These are phyloP conservation scores for Cromileptes altivelis DNA, from an alignment of 2,113 vertebrate genomes.

Conservation along the genomic window DNA sequence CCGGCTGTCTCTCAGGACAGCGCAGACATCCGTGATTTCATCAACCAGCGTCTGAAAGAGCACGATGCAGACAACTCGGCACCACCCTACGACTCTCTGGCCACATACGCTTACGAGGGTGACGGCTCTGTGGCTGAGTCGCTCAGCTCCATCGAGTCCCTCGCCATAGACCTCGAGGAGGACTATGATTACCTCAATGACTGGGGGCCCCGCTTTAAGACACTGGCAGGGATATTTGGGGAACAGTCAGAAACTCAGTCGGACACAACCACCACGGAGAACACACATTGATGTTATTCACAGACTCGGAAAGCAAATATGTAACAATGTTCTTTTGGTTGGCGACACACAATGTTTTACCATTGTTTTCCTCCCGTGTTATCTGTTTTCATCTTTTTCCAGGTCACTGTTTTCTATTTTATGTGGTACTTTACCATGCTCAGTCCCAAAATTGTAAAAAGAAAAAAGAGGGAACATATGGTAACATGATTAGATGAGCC, in stretches of 20 bases:
- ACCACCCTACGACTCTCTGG: slow-evolving; percentile 96
- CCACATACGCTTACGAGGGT: slow-evolving; percentile 97
- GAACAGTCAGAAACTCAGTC: slow-evolving; percentile 87
- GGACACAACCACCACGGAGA: slow-evolving; percentile 76
- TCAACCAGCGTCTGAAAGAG: slow-evolving; percentile 91
- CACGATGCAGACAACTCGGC: slow-evolving; percentile 91
- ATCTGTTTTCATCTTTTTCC: slow-evolving; percentile 43
- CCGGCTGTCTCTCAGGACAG: slow-evolving; percentile 86
- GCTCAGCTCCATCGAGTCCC: slow-evolving; percentile 95
- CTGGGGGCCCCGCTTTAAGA: slow-evolving; percentile 97
- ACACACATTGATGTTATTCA: slow-evolving; percentile 80
- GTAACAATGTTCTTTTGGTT: slow-evolving; percentile 53
- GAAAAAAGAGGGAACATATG: slow-evolving; percentile 28
- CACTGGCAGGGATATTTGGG: slow-evolving; percentile 95
- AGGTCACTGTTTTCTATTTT: slow-evolving; percentile 53
- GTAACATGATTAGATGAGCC: slow-evolving; percentile 49
- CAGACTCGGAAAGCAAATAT: slow-evolving; percentile 55
- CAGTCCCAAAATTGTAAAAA: slow-evolving; percentile 72
- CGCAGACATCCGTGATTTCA: slow-evolving; percentile 94
- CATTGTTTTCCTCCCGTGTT: slow-evolving; percentile 22
- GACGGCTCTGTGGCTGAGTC: slow-evolving; percentile 94
- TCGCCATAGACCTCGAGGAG: slow-evolving; percentile 88
- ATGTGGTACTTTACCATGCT: slow-evolving; percentile 49
- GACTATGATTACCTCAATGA: slow-evolving; percentile 95
- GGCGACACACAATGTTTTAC: slow-evolving; percentile 31